phyloP scores from a whole-genome alignment of 2,888 invertebrate genomes.

The Hemaris fuciformis region DNA sequence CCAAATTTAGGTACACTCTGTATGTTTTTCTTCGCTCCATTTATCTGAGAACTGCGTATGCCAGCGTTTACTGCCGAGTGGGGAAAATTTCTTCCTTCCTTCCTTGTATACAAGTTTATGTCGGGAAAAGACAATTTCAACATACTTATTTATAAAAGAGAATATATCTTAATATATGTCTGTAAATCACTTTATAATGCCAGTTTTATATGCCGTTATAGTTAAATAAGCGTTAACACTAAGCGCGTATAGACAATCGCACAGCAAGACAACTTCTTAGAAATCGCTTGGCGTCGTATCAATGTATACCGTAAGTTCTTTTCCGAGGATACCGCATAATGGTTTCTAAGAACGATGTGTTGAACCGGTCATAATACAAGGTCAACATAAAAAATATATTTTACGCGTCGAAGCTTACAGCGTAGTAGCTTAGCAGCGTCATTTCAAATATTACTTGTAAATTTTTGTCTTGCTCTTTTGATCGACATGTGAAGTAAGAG shows the following conservation, averaged over 20 bases:
- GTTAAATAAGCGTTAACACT: background rate
- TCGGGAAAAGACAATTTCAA: background rate
- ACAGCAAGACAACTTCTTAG: background rate
- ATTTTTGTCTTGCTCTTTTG: no score
- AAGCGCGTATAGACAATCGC: background rate
- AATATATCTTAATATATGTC: background rate
- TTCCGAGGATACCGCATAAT: constrained; percentile 8
- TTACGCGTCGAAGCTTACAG: background rate
- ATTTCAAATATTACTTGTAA: constrained; percentile 7
- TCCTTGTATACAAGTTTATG: background rate
- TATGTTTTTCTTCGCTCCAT: background rate
- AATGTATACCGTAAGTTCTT: background rate
- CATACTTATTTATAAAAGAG: background rate
- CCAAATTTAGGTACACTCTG: background rate
- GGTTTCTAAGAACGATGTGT: background rate
- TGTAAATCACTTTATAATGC: background rate
- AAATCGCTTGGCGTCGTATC: background rate
- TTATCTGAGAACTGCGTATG: background rate
- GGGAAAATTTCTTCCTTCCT: constrained; percentile 1
- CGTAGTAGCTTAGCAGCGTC: background rate
- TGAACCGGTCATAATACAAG: background rate
- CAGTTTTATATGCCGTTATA: background rate
- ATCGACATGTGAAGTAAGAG: no score
- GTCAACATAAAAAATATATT: constrained; percentile 1
- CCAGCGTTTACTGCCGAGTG: background rate